These are phyloP conservation scores for Lates calcarifer DNA, from an alignment of 2,113 vertebrate species.

Conservation along the genomic window DNA sequence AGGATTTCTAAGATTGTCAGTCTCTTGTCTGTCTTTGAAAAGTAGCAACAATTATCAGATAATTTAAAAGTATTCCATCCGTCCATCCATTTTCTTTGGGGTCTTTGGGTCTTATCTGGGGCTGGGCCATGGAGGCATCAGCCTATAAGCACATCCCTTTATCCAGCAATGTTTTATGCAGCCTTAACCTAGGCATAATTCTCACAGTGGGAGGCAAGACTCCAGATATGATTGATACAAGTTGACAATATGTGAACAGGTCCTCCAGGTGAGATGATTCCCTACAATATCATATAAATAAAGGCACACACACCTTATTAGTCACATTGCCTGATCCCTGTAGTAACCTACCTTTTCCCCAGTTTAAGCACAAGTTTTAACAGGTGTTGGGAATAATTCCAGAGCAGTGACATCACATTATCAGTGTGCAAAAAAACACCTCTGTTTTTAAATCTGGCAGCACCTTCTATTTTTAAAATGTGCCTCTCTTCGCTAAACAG, in stretches of 20 bases:
- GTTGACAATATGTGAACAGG: no score
- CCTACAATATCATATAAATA: background rate
- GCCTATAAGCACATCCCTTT: no score
- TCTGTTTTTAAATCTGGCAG: slow-evolving; percentile 56
- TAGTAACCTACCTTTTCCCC: background rate
- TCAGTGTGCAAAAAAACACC: slow-evolving; percentile 40
- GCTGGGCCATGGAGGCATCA: no score
- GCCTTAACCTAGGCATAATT: background rate
- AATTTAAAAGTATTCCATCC: no score
- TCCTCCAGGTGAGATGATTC: background rate
- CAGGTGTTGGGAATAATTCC: slow-evolving; percentile 32
- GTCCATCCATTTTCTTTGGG: no score
- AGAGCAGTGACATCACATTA: slow-evolving; percentile 28
- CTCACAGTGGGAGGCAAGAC: no score
- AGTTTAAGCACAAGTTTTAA: background rate
- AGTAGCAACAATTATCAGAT: background rate
- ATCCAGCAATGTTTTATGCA: no score
- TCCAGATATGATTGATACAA: no score
- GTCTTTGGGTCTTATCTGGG: no score
- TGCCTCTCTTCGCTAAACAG: slow-evolving; percentile 51
- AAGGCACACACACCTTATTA: background rate
- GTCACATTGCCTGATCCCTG: slow-evolving; percentile 1
- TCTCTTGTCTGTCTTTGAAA: background rate
- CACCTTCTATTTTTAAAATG: slow-evolving; percentile 67
- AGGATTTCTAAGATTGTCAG: background rate